phyloP scores from a whole-genome alignment of 2,797 vertebrate genomes.

The Heterohyrax brucei region DNA sequence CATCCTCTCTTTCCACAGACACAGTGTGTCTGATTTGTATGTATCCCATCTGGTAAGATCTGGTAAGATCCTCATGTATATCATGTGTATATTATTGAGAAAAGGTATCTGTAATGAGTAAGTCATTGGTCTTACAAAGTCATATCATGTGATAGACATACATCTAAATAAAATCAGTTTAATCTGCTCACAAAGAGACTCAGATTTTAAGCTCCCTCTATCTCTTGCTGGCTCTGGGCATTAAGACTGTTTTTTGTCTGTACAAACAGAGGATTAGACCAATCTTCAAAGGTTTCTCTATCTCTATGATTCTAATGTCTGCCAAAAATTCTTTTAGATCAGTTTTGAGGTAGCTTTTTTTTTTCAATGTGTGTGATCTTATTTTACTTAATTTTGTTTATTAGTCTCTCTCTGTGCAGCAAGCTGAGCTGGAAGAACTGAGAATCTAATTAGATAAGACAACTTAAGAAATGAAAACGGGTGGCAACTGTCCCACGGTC shows the following conservation, averaged over 20 bases:
- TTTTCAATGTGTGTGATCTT: neutral
- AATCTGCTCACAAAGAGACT: neutral
- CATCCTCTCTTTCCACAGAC: too few species aligned
- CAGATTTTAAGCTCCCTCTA: neutral
- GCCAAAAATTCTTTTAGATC: neutral
- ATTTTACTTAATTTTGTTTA: conserved; percentile 37
- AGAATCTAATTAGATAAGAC: neutral
- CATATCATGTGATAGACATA: too few species aligned
- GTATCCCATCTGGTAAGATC: too few species aligned
- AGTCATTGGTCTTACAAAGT: too few species aligned
- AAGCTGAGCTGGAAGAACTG: neutral
- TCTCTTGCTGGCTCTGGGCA: neutral
- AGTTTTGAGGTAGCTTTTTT: neutral
- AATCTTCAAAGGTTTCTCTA: neutral
- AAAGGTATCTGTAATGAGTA: too few species aligned
- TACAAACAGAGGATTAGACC: neutral
- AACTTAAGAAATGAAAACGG: neutral
- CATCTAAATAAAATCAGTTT: neutral
- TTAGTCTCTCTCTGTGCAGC: neutral
- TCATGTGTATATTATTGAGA: too few species aligned
- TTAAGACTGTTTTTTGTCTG: neutral
- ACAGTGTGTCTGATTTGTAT: too few species aligned
- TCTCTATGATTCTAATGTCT: neutral
- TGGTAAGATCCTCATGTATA: too few species aligned
- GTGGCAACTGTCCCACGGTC: neutral